Evolutionary conservation across 1,140 invertebrate genomes (phyloP), one percentile per base, ranked within the genome.

Genomic region (Odontomachus brunneus): DNA sequence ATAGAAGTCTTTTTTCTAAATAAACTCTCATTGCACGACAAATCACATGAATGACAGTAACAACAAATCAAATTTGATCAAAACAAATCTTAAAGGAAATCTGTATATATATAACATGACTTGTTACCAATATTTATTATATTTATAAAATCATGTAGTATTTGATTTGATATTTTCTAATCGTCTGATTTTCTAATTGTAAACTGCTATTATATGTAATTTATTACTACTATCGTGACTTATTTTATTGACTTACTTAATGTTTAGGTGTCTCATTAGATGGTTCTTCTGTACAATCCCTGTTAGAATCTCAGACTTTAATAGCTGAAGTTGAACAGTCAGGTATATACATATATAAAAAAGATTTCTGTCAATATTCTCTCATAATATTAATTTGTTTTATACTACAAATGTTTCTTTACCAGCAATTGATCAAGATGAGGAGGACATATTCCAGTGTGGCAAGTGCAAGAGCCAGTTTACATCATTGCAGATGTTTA

Each of bases 401-500:
- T 7, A 44, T 7, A n/a, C 38, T 19, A 29, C 19, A 0, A 7
- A 17, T 44, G 26, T 48, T 26, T 78, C 11, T 57, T 80, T 73
- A 63, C 17, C 49, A 93, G 93, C 90, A 5, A 91, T 93, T n/a
- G 91, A 93, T 89, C 93, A 93, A 85, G 95, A 96, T 88, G 96
- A 96, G 63, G 95, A 96, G 65, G 96, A 96, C 91, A 91, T 96
- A 55, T 96, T 96, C 88, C 96, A 96, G 84, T 96, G 96, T 94
- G 96, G 96, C 4, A 96, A 96, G 91, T 96, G 96, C 89, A 96
- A 96, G 89, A 95, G 95, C 83, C 95, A 96, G 88, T 96, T 96
- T 86, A 95, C 94, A 2, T 95, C 95, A 0, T 90, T 96, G 44
- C 88, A 93, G 60, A 88, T 94, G 55, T 96, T 96, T 91, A 89